phyloP scores from a whole-genome alignment of 1,140 invertebrate species.

The Nomia melanderi region DNA sequence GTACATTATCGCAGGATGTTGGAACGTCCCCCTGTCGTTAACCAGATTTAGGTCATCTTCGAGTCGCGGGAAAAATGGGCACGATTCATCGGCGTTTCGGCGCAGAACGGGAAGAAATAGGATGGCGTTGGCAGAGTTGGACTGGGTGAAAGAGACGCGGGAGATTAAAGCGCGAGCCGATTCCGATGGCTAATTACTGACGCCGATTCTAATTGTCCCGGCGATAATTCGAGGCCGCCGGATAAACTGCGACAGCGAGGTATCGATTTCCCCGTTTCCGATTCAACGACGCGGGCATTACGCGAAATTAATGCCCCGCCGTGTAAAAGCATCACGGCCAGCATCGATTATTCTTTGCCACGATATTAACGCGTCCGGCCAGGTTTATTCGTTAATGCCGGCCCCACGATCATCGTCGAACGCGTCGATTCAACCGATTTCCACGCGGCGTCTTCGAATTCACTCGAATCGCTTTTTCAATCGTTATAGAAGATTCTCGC shows the following conservation, averaged over 20 bases:
- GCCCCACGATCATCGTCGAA: too few species aligned
- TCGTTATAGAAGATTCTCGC: too few species aligned
- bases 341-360: constrained; percentile 37
- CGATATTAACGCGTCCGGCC: constrained; percentile 18
- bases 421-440: too few species aligned
- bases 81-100: too few species aligned
- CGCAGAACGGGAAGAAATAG: too few species aligned
- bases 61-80: background rate
- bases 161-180: constrained; percentile 14
- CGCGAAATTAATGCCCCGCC: constrained; percentile 41
- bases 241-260: constrained; percentile 41
- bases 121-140: background rate
- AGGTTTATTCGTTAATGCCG: constrained; percentile 1
- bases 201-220: constrained; percentile 9
- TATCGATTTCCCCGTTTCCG: constrained; percentile 49
- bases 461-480: too few species aligned
- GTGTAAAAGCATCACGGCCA: constrained; percentile 37
- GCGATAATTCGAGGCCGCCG: constrained; percentile 15
- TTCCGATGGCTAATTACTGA: constrained; percentile 21
- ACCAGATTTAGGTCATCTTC: too few species aligned
- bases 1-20: too few species aligned
- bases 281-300: constrained; percentile 34
- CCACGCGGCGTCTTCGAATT: too few species aligned
- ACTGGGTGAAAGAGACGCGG: background rate
- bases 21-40: too few species aligned